These are phyloP conservation scores for Uloborus plumipes DNA, from an alignment of 2,888 invertebrate genomes.

Conservation along the genomic window DNA sequence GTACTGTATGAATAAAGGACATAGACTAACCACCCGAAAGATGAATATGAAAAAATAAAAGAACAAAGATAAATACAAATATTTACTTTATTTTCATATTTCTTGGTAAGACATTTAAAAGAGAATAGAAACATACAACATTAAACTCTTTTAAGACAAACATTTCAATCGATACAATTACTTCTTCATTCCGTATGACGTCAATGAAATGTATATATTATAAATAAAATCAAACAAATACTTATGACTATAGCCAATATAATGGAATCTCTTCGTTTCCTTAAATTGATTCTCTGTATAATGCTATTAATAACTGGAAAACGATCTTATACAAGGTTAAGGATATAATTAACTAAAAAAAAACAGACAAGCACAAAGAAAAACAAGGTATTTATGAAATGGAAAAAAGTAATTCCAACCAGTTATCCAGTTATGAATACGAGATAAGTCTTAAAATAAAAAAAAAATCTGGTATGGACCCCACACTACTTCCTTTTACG, in stretches of 20 bases:
- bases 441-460: too few species aligned
- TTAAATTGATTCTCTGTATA: conserved; percentile 89
- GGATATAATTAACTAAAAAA: not conserved
- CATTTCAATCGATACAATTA: not conserved
- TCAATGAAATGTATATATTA: conserved; percentile 72
- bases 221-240: conserved; percentile 88
- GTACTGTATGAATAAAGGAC: too few species aligned
- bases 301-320: conserved; percentile 89
- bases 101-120: conserved; percentile 13
- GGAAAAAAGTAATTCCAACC: too few species aligned
- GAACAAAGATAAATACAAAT: conserved; percentile 33
- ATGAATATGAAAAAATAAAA: not conserved
- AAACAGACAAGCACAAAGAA: not conserved
- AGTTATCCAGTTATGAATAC: too few species aligned
- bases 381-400: too few species aligned
- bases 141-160: conserved; percentile 13
- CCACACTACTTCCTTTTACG: too few species aligned
- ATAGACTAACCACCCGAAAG: not conserved
- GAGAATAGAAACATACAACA: conserved; percentile 19
- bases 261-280: conserved; percentile 93
- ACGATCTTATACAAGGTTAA: conserved; percentile 73
- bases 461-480: too few species aligned
- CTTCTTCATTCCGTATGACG: not conserved
- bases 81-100: conserved; percentile 26
- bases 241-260: conserved; percentile 91